Percentiles rank a stretch among this genome's conserved stretches.
Conservation (phyloP, 1,140 invertebrate species). For the Pseudomyrmex dendroicus region DNA sequence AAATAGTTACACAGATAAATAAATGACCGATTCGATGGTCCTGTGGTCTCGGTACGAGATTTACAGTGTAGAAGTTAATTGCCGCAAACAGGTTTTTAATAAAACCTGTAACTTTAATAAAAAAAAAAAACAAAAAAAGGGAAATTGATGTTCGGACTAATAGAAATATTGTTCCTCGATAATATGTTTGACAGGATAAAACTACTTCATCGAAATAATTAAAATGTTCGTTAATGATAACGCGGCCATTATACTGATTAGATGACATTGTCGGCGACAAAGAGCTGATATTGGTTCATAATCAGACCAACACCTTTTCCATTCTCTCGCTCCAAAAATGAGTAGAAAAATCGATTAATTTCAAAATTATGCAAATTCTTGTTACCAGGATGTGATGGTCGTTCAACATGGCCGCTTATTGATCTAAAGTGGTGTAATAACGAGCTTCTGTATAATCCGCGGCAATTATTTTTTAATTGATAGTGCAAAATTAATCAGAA, state of each 20-base stretch:
- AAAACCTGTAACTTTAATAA: too few relatives aligned
- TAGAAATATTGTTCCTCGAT: not conserved
- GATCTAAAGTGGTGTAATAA: constrained; percentile 55
- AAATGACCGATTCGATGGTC: not conserved
- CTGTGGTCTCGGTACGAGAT: not conserved
- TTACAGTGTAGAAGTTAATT: too few relatives aligned
- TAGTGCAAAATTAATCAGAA: constrained; percentile 47
- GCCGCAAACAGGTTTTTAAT: too few relatives aligned
- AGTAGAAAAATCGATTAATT: constrained; percentile 56
- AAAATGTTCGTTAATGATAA: constrained; percentile 42
- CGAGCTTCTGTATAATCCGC: constrained; percentile 35
- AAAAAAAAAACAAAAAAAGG: too few relatives aligned
- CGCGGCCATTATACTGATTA: constrained; percentile 27
- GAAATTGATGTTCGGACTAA: not conserved
- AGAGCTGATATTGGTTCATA: constrained; percentile 29
- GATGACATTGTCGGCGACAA: constrained; percentile 20
- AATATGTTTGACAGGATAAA: not conserved
- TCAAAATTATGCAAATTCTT: constrained; percentile 54
- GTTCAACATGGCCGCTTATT: constrained; percentile 15
- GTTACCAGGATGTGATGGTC: constrained; percentile 15
- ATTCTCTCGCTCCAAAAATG: constrained; percentile 11
- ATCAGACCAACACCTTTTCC: not conserved
- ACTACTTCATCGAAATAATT: constrained; percentile 23
- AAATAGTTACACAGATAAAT: not conserved
- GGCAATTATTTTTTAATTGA: constrained; percentile 59